Evolutionary conservation across 1,140 invertebrate genomes (phyloP), one percentile per base, ranked within the genome.

Genomic region (Panonychus citri): DNA sequence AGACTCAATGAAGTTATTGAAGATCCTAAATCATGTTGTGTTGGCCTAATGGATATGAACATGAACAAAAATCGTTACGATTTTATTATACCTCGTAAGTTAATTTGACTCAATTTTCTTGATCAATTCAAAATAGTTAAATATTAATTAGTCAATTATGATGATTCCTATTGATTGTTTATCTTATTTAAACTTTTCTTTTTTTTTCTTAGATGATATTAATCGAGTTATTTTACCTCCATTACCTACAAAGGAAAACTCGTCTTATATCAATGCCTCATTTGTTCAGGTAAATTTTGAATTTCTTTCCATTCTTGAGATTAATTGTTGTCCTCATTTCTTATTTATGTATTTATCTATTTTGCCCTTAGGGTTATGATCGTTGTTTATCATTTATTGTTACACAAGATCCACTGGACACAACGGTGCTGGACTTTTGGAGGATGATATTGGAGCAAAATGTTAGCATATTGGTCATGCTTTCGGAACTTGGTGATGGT

Each of bases 191-290:
- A 15, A 21, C n/a, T 13, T 43, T 54, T 40, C 8, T 37, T 5
- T 25, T 21, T 37, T 56, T 40, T 24, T 21, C n/a, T 51, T 57
- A 66, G 65, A 86, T 70, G 85, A 90, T 69, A 76, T 83, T 64
- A 89, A 88, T 73, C 73, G 86, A 60, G 85, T 91, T 37, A 86
- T 86, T 63, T 71, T 86, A 12, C 80, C 79, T 25, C 85, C 85
- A 10, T 87, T 62, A 78, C 83, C 52, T 77, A 77, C 59, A 28
- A 76, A 78, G 64, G 87, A 93, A 67, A 83, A 85, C 67, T 89
- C 86, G 27, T 91, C 89, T 1, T 96, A 95, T 66, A 94, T 95
- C 62, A 95, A 96, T 71, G 90, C 90, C 2, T 91, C 87, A 2
- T 94, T 91, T 68, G 87, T 96, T 62, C 88, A 94, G 74, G 87